Percentiles rank a stretch among this genome's conserved stretches.
Conservation (phyloP, 2,113 vertebrate genomes). For the Zosterops borbonicus region DNA sequence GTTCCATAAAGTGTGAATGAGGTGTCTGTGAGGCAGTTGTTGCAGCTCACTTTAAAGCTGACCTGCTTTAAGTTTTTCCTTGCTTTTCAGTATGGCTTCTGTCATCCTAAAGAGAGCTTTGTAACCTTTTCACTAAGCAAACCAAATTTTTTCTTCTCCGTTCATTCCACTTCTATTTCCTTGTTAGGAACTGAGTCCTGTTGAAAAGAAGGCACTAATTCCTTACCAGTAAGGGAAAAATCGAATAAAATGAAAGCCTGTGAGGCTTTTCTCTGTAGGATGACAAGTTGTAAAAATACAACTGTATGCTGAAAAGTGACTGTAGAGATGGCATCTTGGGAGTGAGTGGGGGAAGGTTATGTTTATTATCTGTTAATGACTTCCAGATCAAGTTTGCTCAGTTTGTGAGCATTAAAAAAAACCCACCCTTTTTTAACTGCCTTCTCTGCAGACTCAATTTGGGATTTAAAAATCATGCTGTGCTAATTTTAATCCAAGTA, state of each 20-base stretch:
- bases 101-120: neutral
- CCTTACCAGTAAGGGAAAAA: neutral
- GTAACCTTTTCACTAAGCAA: neutral
- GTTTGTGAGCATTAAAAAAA: conserved; percentile 5
- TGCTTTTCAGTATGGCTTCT: neutral
- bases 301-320: conserved; percentile 48
- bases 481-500: conserved; percentile 43
- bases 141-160: neutral
- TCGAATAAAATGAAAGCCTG: neutral
- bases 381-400: conserved; percentile 63
- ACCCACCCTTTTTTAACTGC: conserved; percentile 10
- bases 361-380: conserved; percentile 71
- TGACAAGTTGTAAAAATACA: conserved; percentile 39
- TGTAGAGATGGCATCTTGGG: conserved; percentile 57
- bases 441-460: conserved; percentile 29
- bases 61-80: neutral
- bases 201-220: conserved; percentile 5
- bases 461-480: conserved; percentile 48
- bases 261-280: conserved; percentile 24
- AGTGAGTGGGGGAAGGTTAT: conserved; percentile 53
- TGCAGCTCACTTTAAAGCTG: neutral
- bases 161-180: neutral
- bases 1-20: accelerated
- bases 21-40: neutral
- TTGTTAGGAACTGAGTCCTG: neutral